Conservation (phyloP, 2,888 invertebrate species). For the Allophyes oxyacanthae region DNA sequence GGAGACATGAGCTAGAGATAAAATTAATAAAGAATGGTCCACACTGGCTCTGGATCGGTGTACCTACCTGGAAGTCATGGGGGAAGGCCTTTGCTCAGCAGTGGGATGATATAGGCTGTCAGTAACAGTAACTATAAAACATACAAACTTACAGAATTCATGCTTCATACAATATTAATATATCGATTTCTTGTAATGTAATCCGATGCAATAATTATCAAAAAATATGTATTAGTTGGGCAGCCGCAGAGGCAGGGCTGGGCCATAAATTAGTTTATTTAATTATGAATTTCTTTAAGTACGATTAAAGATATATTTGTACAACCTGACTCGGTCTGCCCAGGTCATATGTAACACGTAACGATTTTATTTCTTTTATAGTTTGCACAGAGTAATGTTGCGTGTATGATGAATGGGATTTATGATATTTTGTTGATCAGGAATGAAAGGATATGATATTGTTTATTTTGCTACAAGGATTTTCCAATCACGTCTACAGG, state of each 20-base stretch:
- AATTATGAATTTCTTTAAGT: slow-evolving; percentile 87
- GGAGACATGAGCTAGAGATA: no score
- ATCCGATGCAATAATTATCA: slow-evolving; percentile 76
- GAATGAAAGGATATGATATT: no score
- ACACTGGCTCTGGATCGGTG: no score
- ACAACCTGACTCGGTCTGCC: slow-evolving; percentile 80
- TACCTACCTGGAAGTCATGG: no score
- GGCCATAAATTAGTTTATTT: slow-evolving; percentile 85
- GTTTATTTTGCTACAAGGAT: no score
- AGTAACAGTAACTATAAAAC: slow-evolving; percentile 1
- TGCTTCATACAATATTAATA: slow-evolving; percentile 46
- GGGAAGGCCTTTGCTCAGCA: no score
- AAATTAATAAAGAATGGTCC: no score
- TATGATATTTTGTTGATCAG: not conserved
- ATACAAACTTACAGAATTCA: slow-evolving; percentile 33
- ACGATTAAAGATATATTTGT: slow-evolving; percentile 84
- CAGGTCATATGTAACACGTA: slow-evolving; percentile 84
- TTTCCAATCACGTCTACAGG: no score
- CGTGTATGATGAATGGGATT: slow-evolving; percentile 3
- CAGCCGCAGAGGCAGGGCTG: slow-evolving; percentile 58
- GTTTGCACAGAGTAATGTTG: slow-evolving; percentile 68
- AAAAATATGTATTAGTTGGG: slow-evolving; percentile 76
- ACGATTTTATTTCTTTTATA: slow-evolving; percentile 86
- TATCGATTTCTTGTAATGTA: slow-evolving; percentile 69
- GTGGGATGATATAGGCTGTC: no score